A percentile compares a stretch with the other conserved stretches of the same genome.
phyloP scores from a whole-genome alignment of 2,113 vertebrate genomes.

The Coptodon rendalli region DNA sequence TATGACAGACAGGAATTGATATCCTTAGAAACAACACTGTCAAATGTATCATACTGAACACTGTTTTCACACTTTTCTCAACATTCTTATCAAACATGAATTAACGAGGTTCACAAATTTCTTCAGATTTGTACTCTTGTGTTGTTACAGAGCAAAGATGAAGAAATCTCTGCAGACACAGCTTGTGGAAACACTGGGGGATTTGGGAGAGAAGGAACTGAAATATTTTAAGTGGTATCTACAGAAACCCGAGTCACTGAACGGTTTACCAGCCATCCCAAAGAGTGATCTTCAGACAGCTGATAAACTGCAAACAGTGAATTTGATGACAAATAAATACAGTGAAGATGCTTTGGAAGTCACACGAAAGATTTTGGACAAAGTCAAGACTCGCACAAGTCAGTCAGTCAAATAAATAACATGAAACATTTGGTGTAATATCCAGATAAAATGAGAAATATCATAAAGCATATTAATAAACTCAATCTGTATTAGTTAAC shows the following conservation, averaged over 20 bases:
- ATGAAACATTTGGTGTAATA: not conserved
- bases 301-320: not conserved
- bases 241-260: not conserved
- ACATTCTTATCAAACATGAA: no score
- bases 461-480: not conserved
- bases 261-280: not conserved
- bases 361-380: not conserved
- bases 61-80: no score
- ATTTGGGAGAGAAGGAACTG: not conserved
- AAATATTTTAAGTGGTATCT: not conserved
- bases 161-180: not conserved
- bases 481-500: not conserved
- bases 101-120: not conserved
- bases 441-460: not conserved
- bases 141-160: not conserved
- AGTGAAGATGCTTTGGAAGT: not conserved
- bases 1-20: no score
- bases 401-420: not conserved
- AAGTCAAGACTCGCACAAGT: not conserved
- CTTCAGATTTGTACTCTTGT: not conserved
- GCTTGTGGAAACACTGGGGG: not conserved
- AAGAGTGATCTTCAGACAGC: not conserved
- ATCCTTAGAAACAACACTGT: no score
- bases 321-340: not conserved
- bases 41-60: no score